phyloP scores from a whole-genome alignment of 1,140 invertebrate species.

The Drosophila melanica region DNA sequence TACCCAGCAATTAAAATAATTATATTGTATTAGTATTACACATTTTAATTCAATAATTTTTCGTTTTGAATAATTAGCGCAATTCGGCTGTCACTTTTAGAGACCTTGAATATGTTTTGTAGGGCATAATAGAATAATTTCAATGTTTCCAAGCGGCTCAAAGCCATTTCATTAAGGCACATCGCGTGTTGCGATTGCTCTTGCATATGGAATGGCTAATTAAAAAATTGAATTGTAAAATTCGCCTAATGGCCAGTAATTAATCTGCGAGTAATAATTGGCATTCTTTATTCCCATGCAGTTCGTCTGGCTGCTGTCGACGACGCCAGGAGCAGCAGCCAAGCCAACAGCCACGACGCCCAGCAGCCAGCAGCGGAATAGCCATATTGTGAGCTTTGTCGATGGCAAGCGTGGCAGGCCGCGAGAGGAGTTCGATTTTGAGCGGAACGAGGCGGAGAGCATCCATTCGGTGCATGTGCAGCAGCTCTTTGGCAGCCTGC shows the following conservation, averaged over 20 bases:
- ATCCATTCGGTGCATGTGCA: conserved; percentile 60
- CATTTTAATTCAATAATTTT: not conserved
- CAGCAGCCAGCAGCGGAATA: conserved; percentile 19
- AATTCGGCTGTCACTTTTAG: conserved; percentile 12
- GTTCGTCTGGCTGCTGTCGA: conserved; percentile 54
- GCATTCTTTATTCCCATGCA: conserved; percentile 25
- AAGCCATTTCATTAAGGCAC: conserved; percentile 37
- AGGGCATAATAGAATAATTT: conserved; percentile 50
- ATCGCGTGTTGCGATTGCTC: conserved; percentile 26
- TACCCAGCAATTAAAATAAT: too few relatives aligned
- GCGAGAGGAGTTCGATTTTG: conserved; percentile 63
- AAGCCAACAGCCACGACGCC: conserved; percentile 36
- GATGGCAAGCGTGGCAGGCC: conserved; percentile 23
- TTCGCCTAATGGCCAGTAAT: conserved; percentile 37
- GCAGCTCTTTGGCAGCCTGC: conserved; percentile 53
- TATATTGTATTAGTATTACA: too few relatives aligned
- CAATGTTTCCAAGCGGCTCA: conserved; percentile 28
- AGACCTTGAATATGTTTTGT: conserved; percentile 39
- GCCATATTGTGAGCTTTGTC: conserved; percentile 65
- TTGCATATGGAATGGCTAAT: conserved; percentile 65
- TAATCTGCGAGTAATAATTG: conserved; percentile 43
- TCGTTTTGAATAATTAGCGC: not conserved
- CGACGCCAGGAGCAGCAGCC: conserved; percentile 22
- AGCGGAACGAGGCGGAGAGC: conserved; percentile 62
- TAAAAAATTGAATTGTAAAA: conserved; percentile 43